Base-by-base conservation (phyloP, 2,113 vertebrate species). In the Trichomycterus rosablanca region DNA sequence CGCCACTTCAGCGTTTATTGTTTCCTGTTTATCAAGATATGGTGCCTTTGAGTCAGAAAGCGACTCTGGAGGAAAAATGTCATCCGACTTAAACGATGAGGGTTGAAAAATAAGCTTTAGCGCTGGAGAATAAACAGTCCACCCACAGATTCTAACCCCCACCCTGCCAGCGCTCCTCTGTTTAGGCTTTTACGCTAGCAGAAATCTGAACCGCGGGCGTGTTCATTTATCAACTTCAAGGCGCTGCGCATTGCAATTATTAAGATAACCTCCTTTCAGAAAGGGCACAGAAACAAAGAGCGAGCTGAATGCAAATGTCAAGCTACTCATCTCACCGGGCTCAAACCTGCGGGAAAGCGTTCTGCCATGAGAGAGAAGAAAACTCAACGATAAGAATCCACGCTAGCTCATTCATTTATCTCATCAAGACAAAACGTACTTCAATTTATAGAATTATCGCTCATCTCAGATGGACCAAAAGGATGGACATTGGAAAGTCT, bases 1-100 rank as follows among this genome's bases (percentile, higher is more conserved):
- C 40, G 61, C 34, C 59, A 67, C 68, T 74, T 63, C 16, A 53
- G 23, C 58, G 43, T 70, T 71, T 67, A 67, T 69, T 23, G 74
- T 67, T 67, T 75, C 60, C 66, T 70, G 70, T 73, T 72, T 75
- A 75, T 63, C 45, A 59, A 63, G 63, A 63, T 70, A 43, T 11
- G 42, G 59, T 54, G 64, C 54, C 64, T 49, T 66, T 55, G 50
- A 72, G 61, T 44, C 46, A 59, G 52, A 59, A 35, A 49, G 42
- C 9, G 56, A 67, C 3, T 4, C 48, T 40, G 20, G 18, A 65
- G n/a, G 54, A 34, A 68, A 45, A 73, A 59, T 65, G 63, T 64
- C n/a, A 58, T 52, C 51, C 8, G 37, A 46, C 53, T 59, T 59
- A 43, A 59, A 42, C 28, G 39, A 76, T 44, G 20, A 35, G 46